Evolutionary conservation across 2,797 vertebrate genomes (phyloP).

Genomic region (Arnoldichthys spilopterus): DNA sequence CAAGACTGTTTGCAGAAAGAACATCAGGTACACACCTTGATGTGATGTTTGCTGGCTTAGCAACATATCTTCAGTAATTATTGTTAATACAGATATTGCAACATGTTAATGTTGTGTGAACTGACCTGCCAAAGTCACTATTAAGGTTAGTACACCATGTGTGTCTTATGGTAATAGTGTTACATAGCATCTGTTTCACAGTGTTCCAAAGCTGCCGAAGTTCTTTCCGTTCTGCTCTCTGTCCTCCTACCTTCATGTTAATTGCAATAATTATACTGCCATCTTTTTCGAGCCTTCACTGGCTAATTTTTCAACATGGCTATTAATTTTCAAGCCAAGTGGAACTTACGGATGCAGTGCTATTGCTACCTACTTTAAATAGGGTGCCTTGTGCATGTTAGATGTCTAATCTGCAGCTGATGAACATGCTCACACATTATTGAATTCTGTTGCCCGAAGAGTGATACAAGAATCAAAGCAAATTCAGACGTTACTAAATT

Average conservation of each 20-base stretch:
- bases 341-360: slow-evolving; percentile 53
- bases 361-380: slow-evolving; percentile 46
- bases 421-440: neutral
- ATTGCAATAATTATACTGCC: slow-evolving; percentile 87
- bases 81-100: neutral
- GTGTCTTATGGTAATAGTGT: neutral
- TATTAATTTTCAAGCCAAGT: slow-evolving; percentile 83
- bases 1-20: too few species aligned
- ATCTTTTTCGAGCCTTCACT: slow-evolving; percentile 59
- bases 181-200: neutral
- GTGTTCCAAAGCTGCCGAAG: slow-evolving; percentile 11
- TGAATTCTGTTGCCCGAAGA: neutral
- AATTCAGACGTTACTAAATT: slow-evolving; percentile 22
- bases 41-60: neutral
- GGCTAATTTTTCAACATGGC: slow-evolving; percentile 72
- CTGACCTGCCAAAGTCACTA: neutral
- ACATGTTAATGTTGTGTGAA: neutral
- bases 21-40: neutral
- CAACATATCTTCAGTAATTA: neutral
- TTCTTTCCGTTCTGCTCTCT: slow-evolving; percentile 48
- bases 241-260: slow-evolving; percentile 82
- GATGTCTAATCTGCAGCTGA: neutral
- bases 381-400: slow-evolving; percentile 11
- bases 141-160: neutral
- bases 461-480: slow-evolving; percentile 4